Evolutionary conservation across 92 coral and sea anemone genomes (phyloP), one percentile per base, ranked within the genome.

Genomic region (Zoanthus sansibaricus): DNA sequence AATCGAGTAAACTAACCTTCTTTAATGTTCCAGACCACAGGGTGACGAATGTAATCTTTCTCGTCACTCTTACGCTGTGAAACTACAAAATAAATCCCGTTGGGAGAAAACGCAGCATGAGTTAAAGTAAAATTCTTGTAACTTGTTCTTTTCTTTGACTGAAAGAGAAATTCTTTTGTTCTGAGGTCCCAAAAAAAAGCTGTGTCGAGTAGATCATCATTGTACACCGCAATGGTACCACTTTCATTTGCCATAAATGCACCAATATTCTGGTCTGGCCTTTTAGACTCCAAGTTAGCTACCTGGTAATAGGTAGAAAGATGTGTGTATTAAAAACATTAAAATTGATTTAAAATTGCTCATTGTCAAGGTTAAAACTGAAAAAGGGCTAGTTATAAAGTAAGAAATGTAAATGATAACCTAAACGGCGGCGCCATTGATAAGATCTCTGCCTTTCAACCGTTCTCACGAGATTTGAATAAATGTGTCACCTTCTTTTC

Each of bases 131-230:
- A 20, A 66, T 76, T 83, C 51, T 80, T 87, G 31, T 86, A 93
- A n/a, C 4, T 17, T 46, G 91, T 90, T 32, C 82, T 74, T 72
- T 94, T 87, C 78, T 91, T 73, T 32, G 90, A 75, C 48, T 86
- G 82, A 79, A 94, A 94, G 46, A 94, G 59, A 71, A 90, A 64
- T 79, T 94, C 82, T 80, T 94, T 88, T 56, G 88, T 91, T 61
- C 82, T 79, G 61, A 94, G 84, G 87, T 94, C 87, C 95, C 98
- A 94, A 18, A 94, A 73, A 70, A 86, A 89, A 73, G 86, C 70
- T 58, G 83, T 72, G 61, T 94, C 93, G 47, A 86, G 75, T 11
- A 84, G 84, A 72, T 79, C 88, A 58, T 91, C 91, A 32, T 92
- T 90, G 84, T 86, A 90, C 4, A 87, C 93, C 48, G 79, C 90